These are phyloP conservation scores for Felis chaus DNA, from an alignment of 2,113 vertebrate species.

Conservation along the genomic window DNA sequence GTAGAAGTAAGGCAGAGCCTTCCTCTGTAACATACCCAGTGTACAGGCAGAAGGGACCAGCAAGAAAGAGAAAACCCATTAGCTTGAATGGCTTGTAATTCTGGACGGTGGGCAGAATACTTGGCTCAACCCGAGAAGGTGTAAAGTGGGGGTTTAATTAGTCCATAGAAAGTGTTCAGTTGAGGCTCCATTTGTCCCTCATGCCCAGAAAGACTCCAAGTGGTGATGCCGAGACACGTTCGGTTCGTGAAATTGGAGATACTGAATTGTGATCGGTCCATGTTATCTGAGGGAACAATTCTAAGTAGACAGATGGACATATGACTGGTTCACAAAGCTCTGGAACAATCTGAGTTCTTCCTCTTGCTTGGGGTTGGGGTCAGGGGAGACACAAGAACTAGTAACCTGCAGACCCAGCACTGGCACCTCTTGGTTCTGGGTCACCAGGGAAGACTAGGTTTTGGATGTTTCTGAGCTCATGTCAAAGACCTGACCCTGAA, in stretches of 20 bases:
- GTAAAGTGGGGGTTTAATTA: background rate
- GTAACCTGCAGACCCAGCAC: background rate
- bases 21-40: background rate
- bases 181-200: background rate
- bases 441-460: background rate
- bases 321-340: background rate
- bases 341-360: conserved; percentile 9
- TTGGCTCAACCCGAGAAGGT: background rate
- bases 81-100: background rate
- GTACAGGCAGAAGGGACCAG: background rate
- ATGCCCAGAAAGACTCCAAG: background rate
- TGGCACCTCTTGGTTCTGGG: background rate
- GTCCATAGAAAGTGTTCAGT: background rate
- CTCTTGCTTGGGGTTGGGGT: background rate
- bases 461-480: background rate
- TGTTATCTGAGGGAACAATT: conserved; percentile 19
- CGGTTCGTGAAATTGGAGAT: background rate
- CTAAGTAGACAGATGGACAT: background rate
- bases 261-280: background rate
- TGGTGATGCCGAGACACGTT: background rate
- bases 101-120: background rate
- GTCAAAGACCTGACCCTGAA: background rate
- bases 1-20: background rate
- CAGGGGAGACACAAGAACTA: background rate
- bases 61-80: background rate